Conservation (phyloP, 2,113 vertebrate species). For the Baryphthengus martii region DNA sequence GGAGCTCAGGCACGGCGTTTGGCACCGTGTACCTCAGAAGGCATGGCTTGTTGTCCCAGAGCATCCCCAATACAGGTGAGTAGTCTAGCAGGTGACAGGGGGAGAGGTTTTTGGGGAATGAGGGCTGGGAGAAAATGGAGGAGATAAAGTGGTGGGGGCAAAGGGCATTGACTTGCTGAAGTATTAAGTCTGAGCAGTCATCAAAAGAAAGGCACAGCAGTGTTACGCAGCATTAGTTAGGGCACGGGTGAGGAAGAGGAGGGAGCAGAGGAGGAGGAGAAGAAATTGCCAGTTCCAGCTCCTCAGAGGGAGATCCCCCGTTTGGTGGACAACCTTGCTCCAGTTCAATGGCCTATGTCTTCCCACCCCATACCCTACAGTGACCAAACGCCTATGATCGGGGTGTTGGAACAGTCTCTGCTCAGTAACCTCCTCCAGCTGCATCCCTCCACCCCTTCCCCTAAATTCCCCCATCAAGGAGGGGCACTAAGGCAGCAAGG, state of each 20-base stretch:
- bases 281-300: slow-evolving; percentile 5
- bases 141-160: not conserved
- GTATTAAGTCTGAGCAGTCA: slow-evolving; percentile 13
- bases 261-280: slow-evolving; percentile 1
- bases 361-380: not conserved
- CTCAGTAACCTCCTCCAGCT: not conserved
- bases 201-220: slow-evolving; percentile 19
- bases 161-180: not conserved
- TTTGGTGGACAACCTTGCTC: not conserved
- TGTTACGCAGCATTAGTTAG: slow-evolving; percentile 40
- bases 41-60: not conserved
- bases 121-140: not conserved
- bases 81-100: not conserved
- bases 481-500: slow-evolving; percentile 51
- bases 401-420: not conserved
- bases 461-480: not conserved
- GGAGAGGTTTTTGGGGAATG: not conserved
- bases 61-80: not conserved
- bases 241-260: not conserved
- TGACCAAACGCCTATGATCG: not conserved
- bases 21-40: not conserved
- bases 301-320: not conserved
- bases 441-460: not conserved
- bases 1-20: not conserved
- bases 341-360: not conserved